phyloP scores from a whole-genome alignment of 2,888 invertebrate genomes.

The Stegana nigrithorax region DNA sequence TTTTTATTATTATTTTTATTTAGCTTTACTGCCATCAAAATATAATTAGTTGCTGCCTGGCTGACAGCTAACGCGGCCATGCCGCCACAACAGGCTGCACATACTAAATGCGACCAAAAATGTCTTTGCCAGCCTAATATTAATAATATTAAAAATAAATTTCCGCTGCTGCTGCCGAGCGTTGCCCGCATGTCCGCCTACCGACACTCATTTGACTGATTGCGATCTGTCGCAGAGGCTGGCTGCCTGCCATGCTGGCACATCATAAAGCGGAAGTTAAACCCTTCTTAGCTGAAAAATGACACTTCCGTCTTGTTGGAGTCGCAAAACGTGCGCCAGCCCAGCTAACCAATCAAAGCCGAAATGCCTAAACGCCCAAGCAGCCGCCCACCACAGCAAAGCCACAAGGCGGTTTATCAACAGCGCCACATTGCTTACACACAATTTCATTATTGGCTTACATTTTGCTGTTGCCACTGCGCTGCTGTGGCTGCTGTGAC shows the following conservation, averaged over 20 bases:
- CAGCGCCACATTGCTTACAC: slow-evolving; percentile 32
- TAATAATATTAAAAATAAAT: slow-evolving; percentile 57
- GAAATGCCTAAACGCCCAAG: neutral
- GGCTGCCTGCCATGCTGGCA: slow-evolving; percentile 37
- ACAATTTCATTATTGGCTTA: slow-evolving; percentile 54
- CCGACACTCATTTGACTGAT: neutral
- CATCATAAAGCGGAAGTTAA: slow-evolving; percentile 49
- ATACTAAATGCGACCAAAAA: neutral
- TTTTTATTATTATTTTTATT: no score
- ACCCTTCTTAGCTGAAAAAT: slow-evolving; percentile 58
- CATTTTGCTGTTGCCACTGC: neutral
- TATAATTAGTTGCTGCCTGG: no score
- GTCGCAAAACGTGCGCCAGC: neutral
- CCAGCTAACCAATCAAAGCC: neutral
- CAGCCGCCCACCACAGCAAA: neutral
- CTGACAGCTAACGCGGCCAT: slow-evolving; percentile 2
- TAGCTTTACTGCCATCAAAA: no score
- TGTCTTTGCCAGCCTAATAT: slow-evolving; percentile 38
- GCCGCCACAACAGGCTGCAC: neutral
- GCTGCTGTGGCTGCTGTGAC: neutral
- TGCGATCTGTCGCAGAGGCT: neutral
- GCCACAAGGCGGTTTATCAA: slow-evolving; percentile 35
- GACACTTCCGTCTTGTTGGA: slow-evolving; percentile 48
- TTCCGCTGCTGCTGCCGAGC: slow-evolving; percentile 38
- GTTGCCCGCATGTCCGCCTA: slow-evolving; percentile 28